These are phyloP conservation scores for Podarcis siculus DNA, from an alignment of 2,797 vertebrate species.

Conservation along the genomic window DNA sequence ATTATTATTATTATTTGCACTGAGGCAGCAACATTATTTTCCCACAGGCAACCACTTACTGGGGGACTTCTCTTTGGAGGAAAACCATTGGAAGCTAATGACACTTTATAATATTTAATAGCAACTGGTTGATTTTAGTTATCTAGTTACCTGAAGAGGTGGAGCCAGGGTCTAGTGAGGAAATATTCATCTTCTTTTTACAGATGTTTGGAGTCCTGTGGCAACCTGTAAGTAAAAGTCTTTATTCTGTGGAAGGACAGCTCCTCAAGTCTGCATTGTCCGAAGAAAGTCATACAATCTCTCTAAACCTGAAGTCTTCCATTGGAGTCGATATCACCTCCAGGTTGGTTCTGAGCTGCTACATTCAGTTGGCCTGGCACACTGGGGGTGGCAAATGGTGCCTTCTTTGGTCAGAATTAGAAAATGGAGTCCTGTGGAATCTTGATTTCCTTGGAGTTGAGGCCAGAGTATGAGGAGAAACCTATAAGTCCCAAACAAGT, in stretches of 20 bases:
- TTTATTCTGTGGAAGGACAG: constrained; percentile 46
- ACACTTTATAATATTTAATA: no score
- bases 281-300: constrained; percentile 66
- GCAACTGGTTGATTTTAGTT: no score
- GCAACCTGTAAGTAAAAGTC: constrained; percentile 67
- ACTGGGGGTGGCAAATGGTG: neutral
- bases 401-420: neutral
- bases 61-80: no score
- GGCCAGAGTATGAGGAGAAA: neutral
- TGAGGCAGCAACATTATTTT: no score
- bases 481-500: neutral
- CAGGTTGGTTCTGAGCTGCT: constrained; percentile 42
- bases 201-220: constrained; percentile 70
- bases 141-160: no score
- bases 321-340: constrained; percentile 60
- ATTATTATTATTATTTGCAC: no score
- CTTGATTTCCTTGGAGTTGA: neutral
- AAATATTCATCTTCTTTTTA: neutral
- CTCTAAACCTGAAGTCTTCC: constrained; percentile 59
- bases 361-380: fast-evolving
- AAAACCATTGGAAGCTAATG: no score
- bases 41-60: no score
- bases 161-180: neutral
- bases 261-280: constrained; percentile 55
- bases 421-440: fast-evolving